Conservation (phyloP, 2,888 invertebrate species). For the Tetramorium bicarinatum region DNA sequence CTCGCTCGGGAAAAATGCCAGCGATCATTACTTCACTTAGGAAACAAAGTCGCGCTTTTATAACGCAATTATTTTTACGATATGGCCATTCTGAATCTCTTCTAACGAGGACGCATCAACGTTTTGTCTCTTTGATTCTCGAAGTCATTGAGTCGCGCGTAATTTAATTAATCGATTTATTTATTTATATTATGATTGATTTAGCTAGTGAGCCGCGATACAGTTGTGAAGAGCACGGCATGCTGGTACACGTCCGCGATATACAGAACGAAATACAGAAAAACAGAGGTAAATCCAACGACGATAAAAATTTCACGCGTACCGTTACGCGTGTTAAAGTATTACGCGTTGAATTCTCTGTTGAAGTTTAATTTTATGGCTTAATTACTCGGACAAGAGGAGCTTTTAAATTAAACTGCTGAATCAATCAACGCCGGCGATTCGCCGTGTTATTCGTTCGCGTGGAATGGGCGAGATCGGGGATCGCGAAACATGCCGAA, state of each 20-base stretch:
- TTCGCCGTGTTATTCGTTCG: constrained; percentile 44
- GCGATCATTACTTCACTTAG: constrained; percentile 39
- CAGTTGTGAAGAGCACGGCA: not conserved
- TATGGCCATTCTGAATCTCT: not conserved
- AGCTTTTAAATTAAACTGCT: constrained; percentile 52
- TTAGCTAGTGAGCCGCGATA: not conserved
- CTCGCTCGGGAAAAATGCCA: constrained; percentile 25
- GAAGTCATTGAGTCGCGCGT: not conserved
- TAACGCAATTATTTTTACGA: constrained; percentile 33
- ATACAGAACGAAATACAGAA: not conserved
- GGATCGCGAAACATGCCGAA: constrained; percentile 47
- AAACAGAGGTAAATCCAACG: not conserved
- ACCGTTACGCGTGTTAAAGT: constrained; percentile 12
- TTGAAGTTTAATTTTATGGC: constrained; percentile 55
- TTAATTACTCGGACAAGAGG: constrained; percentile 44
- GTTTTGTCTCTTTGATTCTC: not conserved
- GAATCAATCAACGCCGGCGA: constrained; percentile 52
- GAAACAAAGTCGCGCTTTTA: constrained; percentile 22
- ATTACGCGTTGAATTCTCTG: constrained; percentile 33
- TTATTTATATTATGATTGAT: constrained; percentile 10
- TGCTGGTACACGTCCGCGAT: not conserved
- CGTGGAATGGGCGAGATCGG: constrained; percentile 40
- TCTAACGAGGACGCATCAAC: not conserved
- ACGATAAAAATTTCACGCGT: constrained; percentile 36
- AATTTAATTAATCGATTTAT: constrained; percentile 16